Percentiles rank a stretch among this genome's conserved stretches.
phyloP scores from a whole-genome alignment of 2,113 vertebrate species.

The Platichthys flesus region DNA sequence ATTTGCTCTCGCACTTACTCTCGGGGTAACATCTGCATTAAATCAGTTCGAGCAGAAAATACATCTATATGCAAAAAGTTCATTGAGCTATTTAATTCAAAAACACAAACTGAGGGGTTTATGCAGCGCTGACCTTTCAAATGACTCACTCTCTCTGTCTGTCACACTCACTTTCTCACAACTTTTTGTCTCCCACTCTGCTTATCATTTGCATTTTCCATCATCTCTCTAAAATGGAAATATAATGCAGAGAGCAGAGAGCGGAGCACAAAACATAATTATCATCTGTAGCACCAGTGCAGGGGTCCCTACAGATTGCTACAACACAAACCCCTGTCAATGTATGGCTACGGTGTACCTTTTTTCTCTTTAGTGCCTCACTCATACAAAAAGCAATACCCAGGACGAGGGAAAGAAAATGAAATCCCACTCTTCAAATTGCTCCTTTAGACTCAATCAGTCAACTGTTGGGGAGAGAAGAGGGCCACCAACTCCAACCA shows the following conservation, averaged over 20 bases:
- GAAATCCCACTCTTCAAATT: conserved; percentile 46
- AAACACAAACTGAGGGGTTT: conserved; percentile 28
- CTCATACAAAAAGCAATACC: conserved; percentile 46
- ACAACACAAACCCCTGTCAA: conserved; percentile 28
- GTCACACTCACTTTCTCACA: conserved; percentile 54
- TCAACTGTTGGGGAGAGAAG: neutral
- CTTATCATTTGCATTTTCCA: conserved; percentile 64
- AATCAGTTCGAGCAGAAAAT: conserved; percentile 23
- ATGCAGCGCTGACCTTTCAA: conserved; percentile 55
- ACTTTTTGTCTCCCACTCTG: conserved; percentile 49
- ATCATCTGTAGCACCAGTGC: conserved; percentile 28
- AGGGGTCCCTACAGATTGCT: conserved; percentile 18
- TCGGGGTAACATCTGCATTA: neutral
- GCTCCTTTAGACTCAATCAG: conserved; percentile 34
- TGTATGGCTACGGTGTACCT: conserved; percentile 39
- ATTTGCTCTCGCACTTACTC: neutral
- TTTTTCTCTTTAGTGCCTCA: conserved; percentile 44
- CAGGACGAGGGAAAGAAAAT: conserved; percentile 41
- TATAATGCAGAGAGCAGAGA: conserved; percentile 42
- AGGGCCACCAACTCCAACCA: conserved; percentile 19
- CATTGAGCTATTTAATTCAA: conserved; percentile 46
- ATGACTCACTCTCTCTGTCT: conserved; percentile 47
- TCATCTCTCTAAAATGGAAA: conserved; percentile 47
- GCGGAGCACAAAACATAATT: conserved; percentile 41
- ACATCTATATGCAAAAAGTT: conserved; percentile 43